These are phyloP conservation scores for Montipora foliosa DNA, from an alignment of 64 coral and sea anemone genomes.

Conservation along the genomic window DNA sequence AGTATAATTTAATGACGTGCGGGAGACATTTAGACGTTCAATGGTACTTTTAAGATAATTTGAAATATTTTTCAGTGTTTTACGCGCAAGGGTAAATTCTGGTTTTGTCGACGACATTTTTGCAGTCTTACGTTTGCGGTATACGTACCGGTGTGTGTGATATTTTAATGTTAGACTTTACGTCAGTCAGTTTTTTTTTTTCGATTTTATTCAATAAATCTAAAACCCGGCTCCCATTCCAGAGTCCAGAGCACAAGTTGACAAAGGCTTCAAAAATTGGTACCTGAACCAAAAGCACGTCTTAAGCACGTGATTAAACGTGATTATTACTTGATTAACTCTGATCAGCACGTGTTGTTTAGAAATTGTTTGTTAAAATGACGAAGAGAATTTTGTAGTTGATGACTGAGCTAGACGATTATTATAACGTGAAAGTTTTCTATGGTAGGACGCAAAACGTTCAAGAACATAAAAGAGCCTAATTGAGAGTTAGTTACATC, in stretches of 20 bases:
- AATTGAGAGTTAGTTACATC: background rate
- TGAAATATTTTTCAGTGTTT: background rate
- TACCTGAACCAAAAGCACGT: background rate
- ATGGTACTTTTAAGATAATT: background rate
- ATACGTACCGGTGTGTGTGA: background rate
- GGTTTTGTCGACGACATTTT: background rate
- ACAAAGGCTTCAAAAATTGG: slow-evolving; percentile 4
- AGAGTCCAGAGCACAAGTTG: slow-evolving; percentile 3
- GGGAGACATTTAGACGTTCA: background rate
- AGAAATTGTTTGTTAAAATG: background rate
- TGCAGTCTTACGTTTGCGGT: too few species aligned
- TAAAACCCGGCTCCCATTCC: slow-evolving; percentile 19
- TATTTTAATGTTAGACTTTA: background rate
- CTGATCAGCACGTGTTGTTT: background rate
- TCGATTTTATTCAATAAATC: background rate
- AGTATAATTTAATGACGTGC: background rate
- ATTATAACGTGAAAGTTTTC: background rate
- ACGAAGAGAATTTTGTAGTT: background rate
- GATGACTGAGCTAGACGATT: background rate
- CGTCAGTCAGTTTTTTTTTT: background rate
- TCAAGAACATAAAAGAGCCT: too few species aligned
- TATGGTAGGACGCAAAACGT: too few species aligned
- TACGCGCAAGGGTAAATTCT: background rate
- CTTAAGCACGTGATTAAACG: background rate
- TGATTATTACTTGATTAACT: background rate